Evolutionary conservation across 92 coral and sea anemone species (phyloP), one percentile per base, ranked within the genome.

Genomic region (Paramuricea clavata): DNA sequence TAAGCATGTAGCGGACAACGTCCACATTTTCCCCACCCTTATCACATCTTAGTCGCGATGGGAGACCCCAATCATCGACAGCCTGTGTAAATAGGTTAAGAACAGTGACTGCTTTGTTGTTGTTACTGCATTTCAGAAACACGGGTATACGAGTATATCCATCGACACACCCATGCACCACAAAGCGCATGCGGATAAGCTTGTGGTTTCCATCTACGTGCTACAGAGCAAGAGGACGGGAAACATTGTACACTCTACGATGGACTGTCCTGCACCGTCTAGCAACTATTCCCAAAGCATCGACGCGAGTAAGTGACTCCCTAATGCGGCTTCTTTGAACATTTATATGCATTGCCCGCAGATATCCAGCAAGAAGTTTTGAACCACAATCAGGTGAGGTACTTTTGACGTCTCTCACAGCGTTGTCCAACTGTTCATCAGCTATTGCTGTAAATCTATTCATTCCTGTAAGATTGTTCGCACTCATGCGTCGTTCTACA

Each of bases 191-290:
- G 33, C 81, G 81, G 26, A 75, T 75, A 49, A 75, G 61, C 26
- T 90, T 90, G 82, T 85, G 93, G 79, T 85, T 81, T 41, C 83
- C 92, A 52, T 88, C 92, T 22, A 88, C 10, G 52, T 75, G 81
- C 81, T 61, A 75, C 41, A 75, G 61, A 13, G 61, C 61, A 27
- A 75, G 81, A 52, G 81, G 62, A 8, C 86, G 59, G 50, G 76
- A 42, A 64, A 81, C 76, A 81, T 62, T 81, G 44, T 81, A 81
- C 56, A 70, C 74, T 21, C 61, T 42, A 39, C 86, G 86, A 81
- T 81, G 78, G 39, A 81, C 86, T 25, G 76, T 25, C 60, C 77
- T 64, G 62, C 76, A 81, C 32, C 76, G 54, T 30, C 86, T 67
- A 31, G 86, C 86, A 62, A 81, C 31, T 70, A 81, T 47, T 25